Base-by-base conservation (phyloP, 1,140 invertebrate genomes). In the Ostrea edulis region DNA sequence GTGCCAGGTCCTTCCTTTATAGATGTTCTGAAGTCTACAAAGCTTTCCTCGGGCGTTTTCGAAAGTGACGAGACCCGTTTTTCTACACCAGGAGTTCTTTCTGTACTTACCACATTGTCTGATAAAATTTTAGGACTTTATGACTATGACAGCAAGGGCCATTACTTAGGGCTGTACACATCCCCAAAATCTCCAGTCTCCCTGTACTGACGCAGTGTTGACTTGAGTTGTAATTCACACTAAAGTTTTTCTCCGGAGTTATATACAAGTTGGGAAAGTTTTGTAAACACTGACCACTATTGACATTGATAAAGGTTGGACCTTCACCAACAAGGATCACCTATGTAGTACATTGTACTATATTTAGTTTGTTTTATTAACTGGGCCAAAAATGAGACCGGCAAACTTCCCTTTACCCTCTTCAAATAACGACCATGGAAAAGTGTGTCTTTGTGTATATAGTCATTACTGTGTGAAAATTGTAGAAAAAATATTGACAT, bases 271-370 rank as follows among this genome's bases (percentile, higher is more conserved):
- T 62, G 25, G 68, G 14, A 35, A 68, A 68, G 29, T 35, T 71
- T 71, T 71, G 68, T 71, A 71, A 71, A 71, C 68, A 71, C 35
- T 71, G 68, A 71, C 68, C 68, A 71, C 68, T 71, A 25, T 71
- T 71, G 68, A 71, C 68, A 71, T 14, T 29, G 68, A 71, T 71
- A 71, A 71, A 29, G 11, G 8, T 14, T 29, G 68, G 25, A 71
- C 68, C 29, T 71, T 71, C 25, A 71, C 29, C 68, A 22, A 71
- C n/a, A 55, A 44, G 0, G 25, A 71, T 71, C 35, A 44, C 2
- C 35, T 44, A 1, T 71, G 68, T 71, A 25, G 29, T 22, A 9
- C 25, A 14, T 0, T 17, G 5, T 20, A 14, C 29, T 71, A 71
- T 71, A 29, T 71, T 71, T 71, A 71, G 5, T 29, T 12, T 4